A percentile compares a stretch with the other conserved stretches of the same genome.
These are phyloP conservation scores for Patagioenas fasciata DNA, from an alignment of 2,113 vertebrate genomes.

Conservation along the genomic window DNA sequence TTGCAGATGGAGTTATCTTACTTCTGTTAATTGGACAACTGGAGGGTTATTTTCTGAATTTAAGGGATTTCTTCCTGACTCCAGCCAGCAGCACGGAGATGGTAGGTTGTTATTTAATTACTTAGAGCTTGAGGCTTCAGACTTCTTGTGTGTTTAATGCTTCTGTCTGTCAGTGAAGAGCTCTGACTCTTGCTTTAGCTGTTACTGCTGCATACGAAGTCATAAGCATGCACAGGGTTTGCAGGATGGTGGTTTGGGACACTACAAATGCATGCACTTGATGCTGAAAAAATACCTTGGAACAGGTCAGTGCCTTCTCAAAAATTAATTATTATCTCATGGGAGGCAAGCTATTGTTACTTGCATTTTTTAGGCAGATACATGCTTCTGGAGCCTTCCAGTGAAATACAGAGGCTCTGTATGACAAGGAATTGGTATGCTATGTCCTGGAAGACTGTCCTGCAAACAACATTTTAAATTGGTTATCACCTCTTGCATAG, in stretches of 20 bases:
- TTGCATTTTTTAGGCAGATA: background rate
- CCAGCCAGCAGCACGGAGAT: slow-evolving; percentile 80
- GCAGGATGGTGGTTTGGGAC: background rate
- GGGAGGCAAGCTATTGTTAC: background rate
- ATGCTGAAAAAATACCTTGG: background rate
- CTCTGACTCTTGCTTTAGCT: background rate
- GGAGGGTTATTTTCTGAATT: slow-evolving; percentile 88
- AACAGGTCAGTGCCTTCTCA: background rate
- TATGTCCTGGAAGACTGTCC: background rate
- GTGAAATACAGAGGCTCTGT: background rate
- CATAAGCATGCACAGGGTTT: background rate
- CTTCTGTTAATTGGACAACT: slow-evolving; percentile 92
- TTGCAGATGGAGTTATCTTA: slow-evolving; percentile 92
- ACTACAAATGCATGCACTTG: rapidly evolving
- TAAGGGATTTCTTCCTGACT: slow-evolving; percentile 84
- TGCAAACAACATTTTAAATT: background rate
- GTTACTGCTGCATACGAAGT: background rate
- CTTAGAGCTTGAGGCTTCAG: background rate
- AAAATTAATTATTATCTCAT: background rate
- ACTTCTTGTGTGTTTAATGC: background rate
- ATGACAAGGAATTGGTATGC: background rate
- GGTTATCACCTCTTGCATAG: background rate
- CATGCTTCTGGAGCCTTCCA: background rate
- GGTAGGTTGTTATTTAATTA: slow-evolving; percentile 71
- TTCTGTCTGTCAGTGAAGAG: background rate